Base-by-base conservation (phyloP, 2,113 vertebrate genomes). In the Gavialis gangeticus region DNA sequence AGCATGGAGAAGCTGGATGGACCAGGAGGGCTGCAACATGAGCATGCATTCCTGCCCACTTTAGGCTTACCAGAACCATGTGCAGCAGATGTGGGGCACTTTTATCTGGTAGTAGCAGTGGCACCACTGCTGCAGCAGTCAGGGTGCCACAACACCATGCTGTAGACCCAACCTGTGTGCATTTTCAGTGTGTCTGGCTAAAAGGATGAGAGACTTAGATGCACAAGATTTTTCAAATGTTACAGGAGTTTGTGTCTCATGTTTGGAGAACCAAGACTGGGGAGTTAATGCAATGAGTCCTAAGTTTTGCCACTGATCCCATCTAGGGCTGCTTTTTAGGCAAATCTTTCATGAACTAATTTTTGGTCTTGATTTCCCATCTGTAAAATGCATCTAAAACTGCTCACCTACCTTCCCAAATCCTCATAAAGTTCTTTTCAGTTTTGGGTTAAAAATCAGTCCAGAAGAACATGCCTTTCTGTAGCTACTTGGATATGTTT, bases 391-490 rank as follows among this genome's bases (percentile, higher is more conserved):
- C 64, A 66, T 86, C 95, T 93, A 81, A 95, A 95, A 94, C 71
- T 94, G 37, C 96, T 96, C 96, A 93, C 95, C 93, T 34, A 95
- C 79, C 63, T 67, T 90, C 92, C 67, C 92, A 82, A 60, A 73
- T 94, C 90, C 94, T 96, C 95, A 90, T 79, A 96, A 96, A 96
- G 91, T 84, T 81, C 22, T 96, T 94, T 93, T 76, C 93, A 73
- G 90, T 94, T 93, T 96, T 94, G 94, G 81, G 79, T 90, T 96
- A 94, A 96, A 94, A 30, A 19, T 10, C 84, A 94, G 91, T 67
- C 76, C 87, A 91, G 28, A 34, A 69, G 67, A n/a, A 34, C 67
- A 69, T 21, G 30, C 17, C 10, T 30, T 94, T 37, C 94, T 95
- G 91, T 95, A 86, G 87, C 91, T 96, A 55, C 92, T 88, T 95